Evolutionary conservation across 2,888 invertebrate genomes (phyloP).

Genomic region (Mimas tiliae): DNA sequence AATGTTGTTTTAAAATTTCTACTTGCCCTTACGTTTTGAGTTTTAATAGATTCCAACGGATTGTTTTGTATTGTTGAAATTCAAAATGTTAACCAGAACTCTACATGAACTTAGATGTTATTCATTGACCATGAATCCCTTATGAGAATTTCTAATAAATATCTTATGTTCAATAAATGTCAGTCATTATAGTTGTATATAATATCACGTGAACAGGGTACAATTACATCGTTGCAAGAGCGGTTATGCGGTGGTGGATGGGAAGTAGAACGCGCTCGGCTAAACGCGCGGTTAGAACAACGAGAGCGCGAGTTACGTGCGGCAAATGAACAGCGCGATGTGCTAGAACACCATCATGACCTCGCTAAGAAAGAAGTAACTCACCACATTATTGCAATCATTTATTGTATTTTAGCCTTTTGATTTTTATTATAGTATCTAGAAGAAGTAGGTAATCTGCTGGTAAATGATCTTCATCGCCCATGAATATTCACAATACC

Average conservation of each 20-base stretch:
- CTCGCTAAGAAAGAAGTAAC: slow-evolving; percentile 84
- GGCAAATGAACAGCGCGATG: slow-evolving; percentile 90
- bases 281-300: slow-evolving; percentile 89
- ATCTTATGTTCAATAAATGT: background rate
- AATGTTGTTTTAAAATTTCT: background rate
- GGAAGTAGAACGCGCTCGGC: slow-evolving; percentile 88
- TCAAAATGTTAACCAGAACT: background rate
- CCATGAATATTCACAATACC: too few species aligned
- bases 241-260: slow-evolving; percentile 81
- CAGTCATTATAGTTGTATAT: background rate
- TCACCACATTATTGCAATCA: background rate
- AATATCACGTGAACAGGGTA: slow-evolving; percentile 50
- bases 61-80: too few species aligned
- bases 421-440: too few species aligned
- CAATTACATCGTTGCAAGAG: slow-evolving; percentile 78
- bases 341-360: slow-evolving; percentile 90
- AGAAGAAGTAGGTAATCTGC: too few species aligned
- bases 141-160: background rate
- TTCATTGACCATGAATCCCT: background rate
- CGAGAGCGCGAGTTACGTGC: slow-evolving; percentile 89
- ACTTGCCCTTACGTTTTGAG: too few species aligned
- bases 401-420: background rate
- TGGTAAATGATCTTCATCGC: too few species aligned
- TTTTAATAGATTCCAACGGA: too few species aligned
- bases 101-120: background rate